Base-by-base conservation (phyloP, 1,140 invertebrate species). In the Conus betulinus region DNA sequence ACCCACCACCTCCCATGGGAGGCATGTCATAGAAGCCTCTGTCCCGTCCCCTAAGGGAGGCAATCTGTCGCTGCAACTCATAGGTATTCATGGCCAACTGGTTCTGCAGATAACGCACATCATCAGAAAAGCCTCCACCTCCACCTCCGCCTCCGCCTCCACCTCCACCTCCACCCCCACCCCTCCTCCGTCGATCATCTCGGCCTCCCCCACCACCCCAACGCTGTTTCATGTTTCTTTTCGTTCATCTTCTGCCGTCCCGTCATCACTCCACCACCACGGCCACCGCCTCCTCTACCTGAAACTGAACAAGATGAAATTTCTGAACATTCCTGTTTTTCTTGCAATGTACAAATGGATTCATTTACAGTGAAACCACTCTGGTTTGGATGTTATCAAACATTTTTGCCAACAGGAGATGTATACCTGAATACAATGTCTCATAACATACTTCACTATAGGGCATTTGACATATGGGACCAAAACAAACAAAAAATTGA, bases 241-340 rank as follows among this genome's bases (percentile, higher is more conserved):
- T 87, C 85, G 74, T 87, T 87, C 85, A 87, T 87, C 53, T 87
- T 87, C 74, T 87, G 85, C 20, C 85, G 85, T 25, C 85, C 85
- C 13, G 85, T 87, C 74, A 78, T 87, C n/a, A 79, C 51, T 39
- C n/a, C 17, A 17, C 85, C 85, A 13, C 85, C 74, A 15, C 51
- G 71, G 53, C 71, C 71, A 20, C 85, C 67, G 53, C 71, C 71
- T 7, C 85, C 67, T 4, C 85, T 51, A 10, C 85, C 71, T 87
- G 39, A 13, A 39, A 52, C 60, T 15, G 15, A 60, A 60, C 57
- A 60, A 11, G 57, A 60, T 60, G 15, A 8, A 60, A 15, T 60
- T 60, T 60, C 15, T 60, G 57, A 60, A 60, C 57, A 1, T 11
- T 60, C 57, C 0, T 60, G 8, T 60, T 8, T 11, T 8, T 60